Evolutionary conservation across 1,140 invertebrate genomes (phyloP), one percentile per base, ranked within the genome.

Genomic region (Diachasma alloeum): DNA sequence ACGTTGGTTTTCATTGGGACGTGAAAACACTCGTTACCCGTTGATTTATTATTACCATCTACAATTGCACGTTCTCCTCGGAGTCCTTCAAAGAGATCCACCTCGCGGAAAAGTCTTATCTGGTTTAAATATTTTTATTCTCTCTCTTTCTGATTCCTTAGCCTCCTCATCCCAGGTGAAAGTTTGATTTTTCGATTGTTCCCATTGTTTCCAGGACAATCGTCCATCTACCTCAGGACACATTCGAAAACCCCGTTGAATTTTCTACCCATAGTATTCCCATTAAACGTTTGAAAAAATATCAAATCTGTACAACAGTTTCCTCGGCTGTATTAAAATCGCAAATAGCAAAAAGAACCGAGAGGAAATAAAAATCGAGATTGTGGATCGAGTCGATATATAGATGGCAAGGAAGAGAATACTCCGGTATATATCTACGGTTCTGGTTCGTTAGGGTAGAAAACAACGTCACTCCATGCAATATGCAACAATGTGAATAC

Each of bases 381-480:
- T 63, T 63, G 59, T 63, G 59, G 24, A 63, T 63, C 59, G 59
- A 26, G 19, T 63, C 59, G 59, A 63, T 63, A 63, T 63, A 63
- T 63, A 63, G 59, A 63, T 63, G 59, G 24, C 24, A 63, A 63
- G 48, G 68, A 75, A 36, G 67, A 69, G 69, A 68, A 79, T 76
- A 70, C 68, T 67, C 44, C 69, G 48, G 67, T 53, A 19, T 75
- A 48, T 77, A 76, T 77, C 75, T 77, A 70, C 59, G 74, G 74
- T 75, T 77, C 75, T 80, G 78, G 78, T 80, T 83, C 82, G 82
- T 82, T 83, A 83, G 72, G 72, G 82, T 75, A 82, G 78, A 83
- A 80, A 81, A 82, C 79, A 81, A 71, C 63, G 68, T 71, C 78
- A 80, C 78, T 78, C 81, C 81, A 83, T 83, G 82, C 80, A 83